phyloP scores from a whole-genome alignment of 2,113 vertebrate genomes.

The Spermophilus dauricus region DNA sequence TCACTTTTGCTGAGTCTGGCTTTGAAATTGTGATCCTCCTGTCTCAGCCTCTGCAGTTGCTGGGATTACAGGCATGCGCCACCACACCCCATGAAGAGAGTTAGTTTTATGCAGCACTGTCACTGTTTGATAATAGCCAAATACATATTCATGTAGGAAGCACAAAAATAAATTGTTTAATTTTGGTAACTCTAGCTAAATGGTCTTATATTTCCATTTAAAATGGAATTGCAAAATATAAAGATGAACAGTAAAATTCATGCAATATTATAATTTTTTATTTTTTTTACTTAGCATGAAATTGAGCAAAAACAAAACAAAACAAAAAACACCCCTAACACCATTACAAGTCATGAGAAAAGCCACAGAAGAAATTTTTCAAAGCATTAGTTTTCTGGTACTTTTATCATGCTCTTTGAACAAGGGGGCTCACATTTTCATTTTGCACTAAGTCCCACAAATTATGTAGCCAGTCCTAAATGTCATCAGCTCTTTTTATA shows the following conservation, averaged over 20 bases:
- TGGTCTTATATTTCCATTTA: background rate
- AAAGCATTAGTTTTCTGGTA: background rate
- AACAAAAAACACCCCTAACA: background rate
- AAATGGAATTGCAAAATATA: background rate
- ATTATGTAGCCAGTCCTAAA: background rate
- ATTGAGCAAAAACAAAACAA: background rate
- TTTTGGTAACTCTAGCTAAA: background rate
- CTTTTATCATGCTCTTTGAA: background rate
- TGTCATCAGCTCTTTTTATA: background rate
- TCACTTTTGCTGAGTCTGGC: too few relatives aligned
- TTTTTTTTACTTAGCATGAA: constrained; percentile 24
- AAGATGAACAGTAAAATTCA: background rate
- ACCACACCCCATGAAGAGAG: background rate
- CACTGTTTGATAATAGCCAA: background rate
- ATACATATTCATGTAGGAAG: background rate
- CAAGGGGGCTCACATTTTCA: background rate
- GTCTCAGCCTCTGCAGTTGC: too few relatives aligned
- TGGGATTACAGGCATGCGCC: too few relatives aligned
- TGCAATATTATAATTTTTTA: background rate
- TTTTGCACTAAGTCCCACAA: background rate
- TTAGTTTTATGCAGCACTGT: background rate
- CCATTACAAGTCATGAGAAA: background rate
- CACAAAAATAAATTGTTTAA: background rate
- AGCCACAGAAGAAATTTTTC: background rate
- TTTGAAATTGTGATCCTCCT: too few relatives aligned